Base-by-base conservation (phyloP, 2,113 vertebrate species). In the Phalacrocorax brasilianus region DNA sequence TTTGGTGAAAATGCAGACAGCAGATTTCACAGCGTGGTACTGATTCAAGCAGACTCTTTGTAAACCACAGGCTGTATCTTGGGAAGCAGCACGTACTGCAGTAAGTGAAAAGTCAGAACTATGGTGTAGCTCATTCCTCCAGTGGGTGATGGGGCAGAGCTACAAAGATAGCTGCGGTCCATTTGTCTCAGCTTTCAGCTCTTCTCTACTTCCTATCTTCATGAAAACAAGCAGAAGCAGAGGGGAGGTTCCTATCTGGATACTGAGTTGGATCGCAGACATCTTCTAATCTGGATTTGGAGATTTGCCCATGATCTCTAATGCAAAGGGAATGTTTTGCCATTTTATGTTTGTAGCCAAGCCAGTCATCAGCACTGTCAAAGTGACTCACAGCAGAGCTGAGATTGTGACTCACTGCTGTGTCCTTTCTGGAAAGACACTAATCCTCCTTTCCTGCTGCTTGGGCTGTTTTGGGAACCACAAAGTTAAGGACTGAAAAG, bases 381-480 rank as follows among this genome's bases (percentile, higher is more conserved):
- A 66, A 78, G 89, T 97, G 95, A 97, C 91, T 97, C 97, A 97
- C 75, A 89, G 71, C 62, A 71, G 72, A 16, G 72, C 91, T 92
- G 73, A 95, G 78, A 76, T 82, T 19, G 49, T 97, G 96, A 97
- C 81, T 97, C 96, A 97, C 75, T 84, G 91, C 91, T 82, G 56
- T 81, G 95, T 96, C 92, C 92, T 96, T 90, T 97, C 94, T 95
- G 94, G 92, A 97, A 95, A 95, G 92, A 95, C 70, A 76, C 85
- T 94, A 90, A 95, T 97, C 91, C 86, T 94, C 52, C 88, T 94
- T 95, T 97, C 96, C 95, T 95, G 94, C 86, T 95, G 93, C 86
- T 95, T 78, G 59, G 91, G 76, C 91, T 96, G 89, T 16, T 85
- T 95, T 81, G 87, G 76, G 93, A 96, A 53, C 96, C 94, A 82